phyloP scores from a whole-genome alignment of 1,140 invertebrate species.

The Eueides isabella region DNA sequence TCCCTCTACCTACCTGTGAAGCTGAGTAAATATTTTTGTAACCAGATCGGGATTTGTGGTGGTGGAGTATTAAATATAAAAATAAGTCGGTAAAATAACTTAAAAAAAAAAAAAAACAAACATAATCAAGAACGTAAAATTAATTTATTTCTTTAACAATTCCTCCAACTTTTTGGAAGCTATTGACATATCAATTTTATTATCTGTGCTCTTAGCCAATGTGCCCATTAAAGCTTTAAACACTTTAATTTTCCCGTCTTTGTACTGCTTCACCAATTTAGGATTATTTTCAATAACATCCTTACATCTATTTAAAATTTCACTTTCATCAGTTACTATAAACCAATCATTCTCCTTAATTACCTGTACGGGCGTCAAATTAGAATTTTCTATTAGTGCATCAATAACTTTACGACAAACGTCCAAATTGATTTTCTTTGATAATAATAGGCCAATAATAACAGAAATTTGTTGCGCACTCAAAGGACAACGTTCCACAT shows the following conservation, averaged over 20 bases:
- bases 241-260: slow-evolving; percentile 87
- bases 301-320: slow-evolving; percentile 85
- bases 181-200: slow-evolving; percentile 86
- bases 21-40: too few species aligned
- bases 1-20: too few species aligned
- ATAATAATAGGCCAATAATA: slow-evolving; percentile 83
- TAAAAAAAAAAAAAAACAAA: background rate
- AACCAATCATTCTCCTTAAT: slow-evolving; percentile 85
- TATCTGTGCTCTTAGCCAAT: slow-evolving; percentile 83
- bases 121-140: background rate
- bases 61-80: too few species aligned
- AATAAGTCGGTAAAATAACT: background rate
- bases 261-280: slow-evolving; percentile 86
- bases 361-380: slow-evolving; percentile 79
- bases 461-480: slow-evolving; percentile 83
- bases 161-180: slow-evolving; percentile 84
- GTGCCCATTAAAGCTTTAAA: slow-evolving; percentile 85
- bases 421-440: slow-evolving; percentile 84
- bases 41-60: too few species aligned
- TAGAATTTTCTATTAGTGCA: slow-evolving; percentile 79
- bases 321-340: slow-evolving; percentile 84
- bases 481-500: slow-evolving; percentile 81
- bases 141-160: slow-evolving; percentile 82
- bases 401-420: slow-evolving; percentile 82
- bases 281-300: slow-evolving; percentile 86